Percentiles rank a stretch among this genome's conserved stretches.
Evolutionary conservation across 2,888 invertebrate genomes (phyloP).

Genomic region (Drosophila niveifrons): DNA sequence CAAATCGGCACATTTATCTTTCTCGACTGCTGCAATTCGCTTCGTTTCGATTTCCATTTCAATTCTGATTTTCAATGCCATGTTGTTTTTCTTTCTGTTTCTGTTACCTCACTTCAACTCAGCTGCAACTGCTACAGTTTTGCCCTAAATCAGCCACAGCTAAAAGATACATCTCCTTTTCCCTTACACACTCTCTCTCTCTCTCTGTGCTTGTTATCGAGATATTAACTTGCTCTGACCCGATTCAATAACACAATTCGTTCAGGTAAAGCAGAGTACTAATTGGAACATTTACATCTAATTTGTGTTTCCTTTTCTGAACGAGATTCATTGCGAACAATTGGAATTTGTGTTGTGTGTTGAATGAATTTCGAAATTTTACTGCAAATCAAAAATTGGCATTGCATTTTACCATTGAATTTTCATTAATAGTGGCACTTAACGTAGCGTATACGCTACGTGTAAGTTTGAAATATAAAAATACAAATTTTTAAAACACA

Average conservation of each 20-base stretch:
- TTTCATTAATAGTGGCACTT: no score
- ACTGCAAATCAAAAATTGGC: no score
- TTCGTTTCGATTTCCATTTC: constrained; percentile 17
- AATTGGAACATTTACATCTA: neutral
- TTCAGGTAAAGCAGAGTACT: neutral
- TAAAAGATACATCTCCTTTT: no score
- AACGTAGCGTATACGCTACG: no score
- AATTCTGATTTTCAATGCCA: constrained; percentile 12
- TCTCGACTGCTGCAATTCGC: constrained; percentile 22
- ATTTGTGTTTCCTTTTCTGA: neutral
- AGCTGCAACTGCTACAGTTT: neutral
- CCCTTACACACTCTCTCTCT: no score
- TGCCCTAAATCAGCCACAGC: neutral
- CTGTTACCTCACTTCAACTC: neutral
- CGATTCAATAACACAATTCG: constrained; percentile 3
- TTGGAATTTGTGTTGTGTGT: no score
- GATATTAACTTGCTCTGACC: neutral
- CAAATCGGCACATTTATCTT: constrained; percentile 28
- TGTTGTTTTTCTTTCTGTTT: neutral
- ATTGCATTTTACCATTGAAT: no score
- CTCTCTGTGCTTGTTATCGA: neutral
- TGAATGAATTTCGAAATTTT: no score
- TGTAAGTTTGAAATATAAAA: no score
- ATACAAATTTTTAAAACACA: no score
- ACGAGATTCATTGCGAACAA: no score